Conservation (phyloP, 2,797 vertebrate genomes). For the Enteromius radiatus region DNA sequence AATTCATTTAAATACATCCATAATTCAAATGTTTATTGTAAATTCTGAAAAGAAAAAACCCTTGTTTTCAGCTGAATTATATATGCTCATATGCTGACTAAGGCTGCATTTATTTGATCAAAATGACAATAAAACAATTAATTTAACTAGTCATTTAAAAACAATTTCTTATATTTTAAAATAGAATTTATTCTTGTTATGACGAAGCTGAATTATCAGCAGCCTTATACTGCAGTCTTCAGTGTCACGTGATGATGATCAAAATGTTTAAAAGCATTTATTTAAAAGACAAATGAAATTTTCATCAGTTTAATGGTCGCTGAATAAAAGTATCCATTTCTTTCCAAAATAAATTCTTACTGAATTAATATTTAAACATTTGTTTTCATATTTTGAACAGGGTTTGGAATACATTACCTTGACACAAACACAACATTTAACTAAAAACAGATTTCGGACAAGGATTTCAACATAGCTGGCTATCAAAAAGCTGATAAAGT, state of each 20-base stretch:
- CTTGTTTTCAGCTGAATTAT: neutral
- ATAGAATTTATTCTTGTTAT: neutral
- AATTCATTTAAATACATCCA: neutral
- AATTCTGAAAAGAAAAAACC: neutral
- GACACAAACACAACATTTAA: neutral
- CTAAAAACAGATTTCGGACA: neutral
- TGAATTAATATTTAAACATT: neutral
- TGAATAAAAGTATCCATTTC: neutral
- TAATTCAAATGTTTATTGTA: neutral
- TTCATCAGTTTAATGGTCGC: neutral
- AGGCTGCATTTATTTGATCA: neutral
- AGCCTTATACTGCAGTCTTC: neutral
- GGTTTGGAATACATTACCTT: neutral
- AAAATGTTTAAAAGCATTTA: neutral
- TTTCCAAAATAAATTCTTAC: neutral
- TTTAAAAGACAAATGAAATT: neutral
- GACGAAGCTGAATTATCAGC: neutral
- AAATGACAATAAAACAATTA: neutral
- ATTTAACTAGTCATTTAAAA: too few species aligned
- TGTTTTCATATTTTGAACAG: neutral
- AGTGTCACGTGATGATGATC: neutral
- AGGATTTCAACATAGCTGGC: neutral
- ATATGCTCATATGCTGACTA: neutral
- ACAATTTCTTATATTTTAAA: too few species aligned
- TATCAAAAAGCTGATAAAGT: neutral